Conservation (phyloP, 2,888 invertebrate species). For the Colostygia pectinataria region DNA sequence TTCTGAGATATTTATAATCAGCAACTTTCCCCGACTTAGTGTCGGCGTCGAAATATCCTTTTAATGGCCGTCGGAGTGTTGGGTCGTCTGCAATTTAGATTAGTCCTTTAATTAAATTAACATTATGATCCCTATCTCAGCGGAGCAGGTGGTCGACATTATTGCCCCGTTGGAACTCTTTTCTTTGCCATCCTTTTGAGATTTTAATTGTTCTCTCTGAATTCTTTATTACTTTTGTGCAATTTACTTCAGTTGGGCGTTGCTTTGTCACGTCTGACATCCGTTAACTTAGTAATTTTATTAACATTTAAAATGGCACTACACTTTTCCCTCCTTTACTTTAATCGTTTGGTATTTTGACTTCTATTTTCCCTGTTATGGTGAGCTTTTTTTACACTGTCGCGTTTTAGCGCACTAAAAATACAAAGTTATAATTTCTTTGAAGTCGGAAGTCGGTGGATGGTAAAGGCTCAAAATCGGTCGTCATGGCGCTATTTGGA, state of each 20-base stretch:
- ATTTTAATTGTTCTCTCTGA: conserved; percentile 48
- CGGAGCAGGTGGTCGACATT: conserved; percentile 76
- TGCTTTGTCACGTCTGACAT: conserved; percentile 20
- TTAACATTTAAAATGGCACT: background rate
- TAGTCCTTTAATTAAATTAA: conserved; percentile 84
- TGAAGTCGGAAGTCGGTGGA: no score
- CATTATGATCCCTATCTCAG: conserved; percentile 81
- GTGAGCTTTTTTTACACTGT: no score
- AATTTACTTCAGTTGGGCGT: conserved; percentile 26
- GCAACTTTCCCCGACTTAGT: conserved; percentile 73
- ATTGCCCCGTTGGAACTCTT: conserved; percentile 68
- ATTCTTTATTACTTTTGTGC: conserved; percentile 44
- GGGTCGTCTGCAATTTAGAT: conserved; percentile 83
- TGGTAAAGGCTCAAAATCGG: no score
- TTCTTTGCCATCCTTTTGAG: conserved; percentile 56
- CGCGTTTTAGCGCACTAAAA: no score
- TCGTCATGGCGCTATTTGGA: no score
- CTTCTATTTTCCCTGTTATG: no score
- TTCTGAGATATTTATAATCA: conserved; percentile 75
- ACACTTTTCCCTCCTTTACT: no score
- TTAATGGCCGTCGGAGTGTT: conserved; percentile 79
- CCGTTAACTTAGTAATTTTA: conserved; percentile 15
- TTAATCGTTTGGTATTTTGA: no score
- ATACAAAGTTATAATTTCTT: no score
- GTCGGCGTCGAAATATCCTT: conserved; percentile 78